Evolutionary conservation across 2,888 invertebrate genomes (phyloP).

Genomic region (Dusona sp.): DNA sequence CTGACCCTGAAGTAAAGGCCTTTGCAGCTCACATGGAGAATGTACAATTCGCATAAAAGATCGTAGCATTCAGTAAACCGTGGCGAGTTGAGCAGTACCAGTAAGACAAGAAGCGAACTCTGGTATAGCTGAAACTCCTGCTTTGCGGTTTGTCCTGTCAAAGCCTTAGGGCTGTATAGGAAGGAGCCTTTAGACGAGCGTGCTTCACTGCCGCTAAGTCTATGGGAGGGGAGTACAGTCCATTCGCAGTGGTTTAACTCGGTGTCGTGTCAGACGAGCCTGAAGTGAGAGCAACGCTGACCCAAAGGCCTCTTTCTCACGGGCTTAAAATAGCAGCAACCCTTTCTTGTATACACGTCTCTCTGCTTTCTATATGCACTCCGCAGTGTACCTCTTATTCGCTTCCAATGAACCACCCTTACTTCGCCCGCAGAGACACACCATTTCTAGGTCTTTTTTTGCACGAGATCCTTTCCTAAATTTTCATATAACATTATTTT

Average conservation of each 20-base stretch:
- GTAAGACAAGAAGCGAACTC: constrained; percentile 57
- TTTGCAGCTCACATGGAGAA: constrained; percentile 5
- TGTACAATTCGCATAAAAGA: background rate
- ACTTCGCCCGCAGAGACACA: background rate
- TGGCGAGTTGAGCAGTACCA: constrained; percentile 45
- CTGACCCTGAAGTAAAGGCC: background rate
- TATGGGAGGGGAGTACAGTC: constrained; percentile 56
- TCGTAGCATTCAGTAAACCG: constrained; percentile 4
- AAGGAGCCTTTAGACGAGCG: constrained; percentile 41
- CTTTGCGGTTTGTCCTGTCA: constrained; percentile 79
- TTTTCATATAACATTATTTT: background rate
- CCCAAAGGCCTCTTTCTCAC: constrained; percentile 50
- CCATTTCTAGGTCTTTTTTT: background rate
- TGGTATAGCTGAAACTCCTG: constrained; percentile 61
- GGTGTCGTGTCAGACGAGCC: constrained; percentile 74
- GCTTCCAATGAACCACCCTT: constrained; percentile 37
- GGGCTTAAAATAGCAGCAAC: constrained; percentile 30
- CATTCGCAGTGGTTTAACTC: constrained; percentile 77
- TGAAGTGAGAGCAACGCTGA: constrained; percentile 50
- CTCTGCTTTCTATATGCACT: constrained; percentile 29
- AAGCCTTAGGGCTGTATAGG: constrained; percentile 72
- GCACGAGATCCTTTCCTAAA: background rate
- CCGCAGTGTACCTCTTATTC: constrained; percentile 33
- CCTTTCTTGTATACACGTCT: constrained; percentile 29
- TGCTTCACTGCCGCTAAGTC: constrained; percentile 27